These are phyloP conservation scores for Panagrolaimus sp. DNA, from an alignment of 1,140 invertebrate species.

Conservation along the genomic window DNA sequence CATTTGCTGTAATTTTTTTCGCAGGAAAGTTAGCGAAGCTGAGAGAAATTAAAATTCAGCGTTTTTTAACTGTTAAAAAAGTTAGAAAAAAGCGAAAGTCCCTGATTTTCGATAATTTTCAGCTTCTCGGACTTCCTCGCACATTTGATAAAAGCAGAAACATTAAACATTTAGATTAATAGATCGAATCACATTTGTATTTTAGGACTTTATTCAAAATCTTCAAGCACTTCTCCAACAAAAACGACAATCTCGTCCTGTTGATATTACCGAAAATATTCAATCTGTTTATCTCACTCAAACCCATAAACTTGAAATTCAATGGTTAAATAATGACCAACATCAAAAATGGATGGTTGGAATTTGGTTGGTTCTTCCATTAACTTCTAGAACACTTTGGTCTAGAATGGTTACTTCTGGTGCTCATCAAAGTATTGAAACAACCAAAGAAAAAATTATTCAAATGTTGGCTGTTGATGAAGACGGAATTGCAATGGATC, in stretches of 20 bases:
- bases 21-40: too few relatives aligned
- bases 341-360: conserved; percentile 48
- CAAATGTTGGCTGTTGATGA: conserved; percentile 73
- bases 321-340: conserved; percentile 47
- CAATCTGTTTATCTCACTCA: not conserved
- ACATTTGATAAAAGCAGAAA: too few relatives aligned
- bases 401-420: conserved; percentile 29
- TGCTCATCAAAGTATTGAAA: conserved; percentile 19
- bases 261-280: conserved; percentile 85
- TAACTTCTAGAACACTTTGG: conserved; percentile 33
- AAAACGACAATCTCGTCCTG: conserved; percentile 85
- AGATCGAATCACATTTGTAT: too few relatives aligned
- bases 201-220: conserved; percentile 87
- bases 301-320: conserved; percentile 33
- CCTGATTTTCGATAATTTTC: too few relatives aligned
- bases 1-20: too few relatives aligned
- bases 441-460: conserved; percentile 39
- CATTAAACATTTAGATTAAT: too few relatives aligned
- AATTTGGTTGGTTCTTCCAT: conserved; percentile 39
- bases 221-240: conserved; percentile 93
- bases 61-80: too few relatives aligned
- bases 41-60: too few relatives aligned
- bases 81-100: too few relatives aligned
- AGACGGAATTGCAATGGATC: conserved; percentile 87
- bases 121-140: too few relatives aligned